Evolutionary conservation across 2,888 invertebrate genomes (phyloP).

Genomic region (Hypena proboscidalis): DNA sequence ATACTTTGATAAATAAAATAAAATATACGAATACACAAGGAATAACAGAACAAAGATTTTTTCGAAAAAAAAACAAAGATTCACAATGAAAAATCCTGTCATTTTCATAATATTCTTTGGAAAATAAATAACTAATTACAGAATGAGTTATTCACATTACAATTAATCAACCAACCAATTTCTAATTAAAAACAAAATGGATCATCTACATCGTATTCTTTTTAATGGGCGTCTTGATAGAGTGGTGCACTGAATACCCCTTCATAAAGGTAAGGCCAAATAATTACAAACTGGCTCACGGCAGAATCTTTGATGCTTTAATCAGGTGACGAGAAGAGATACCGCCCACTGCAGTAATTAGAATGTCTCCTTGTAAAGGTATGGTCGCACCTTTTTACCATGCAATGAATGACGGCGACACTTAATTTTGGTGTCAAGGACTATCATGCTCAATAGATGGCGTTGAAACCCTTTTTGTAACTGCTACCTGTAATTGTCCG

Average conservation of each 20-base stretch:
- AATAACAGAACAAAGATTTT: too few species aligned
- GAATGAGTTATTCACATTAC: slow-evolving; percentile 1
- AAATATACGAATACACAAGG: too few species aligned
- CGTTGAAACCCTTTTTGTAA: background rate
- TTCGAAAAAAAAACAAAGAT: too few species aligned
- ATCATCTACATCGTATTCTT: slow-evolving; percentile 14
- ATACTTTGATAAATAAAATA: too few species aligned
- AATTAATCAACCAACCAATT: too few species aligned
- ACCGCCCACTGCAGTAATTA: slow-evolving; percentile 73
- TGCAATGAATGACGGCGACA: slow-evolving; percentile 43
- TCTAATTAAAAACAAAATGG: slow-evolving; percentile 16
- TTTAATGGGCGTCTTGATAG: slow-evolving; percentile 33
- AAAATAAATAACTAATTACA: slow-evolving; percentile 3
- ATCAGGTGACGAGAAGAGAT: slow-evolving; percentile 67
- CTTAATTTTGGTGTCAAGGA: slow-evolving; percentile 44
- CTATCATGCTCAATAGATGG: slow-evolving; percentile 19
- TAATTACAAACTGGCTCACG: slow-evolving; percentile 64
- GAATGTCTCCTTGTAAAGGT: slow-evolving; percentile 62
- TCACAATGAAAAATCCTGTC: too few species aligned
- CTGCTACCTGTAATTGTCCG: background rate
- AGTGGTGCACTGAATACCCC: slow-evolving; percentile 38
- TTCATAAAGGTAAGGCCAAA: slow-evolving; percentile 58
- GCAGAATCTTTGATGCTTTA: slow-evolving; percentile 72
- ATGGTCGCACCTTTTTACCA: slow-evolving; percentile 45
- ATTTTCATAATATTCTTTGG: slow-evolving; percentile 1